A percentile compares a stretch with the other conserved stretches of the same genome.
phyloP scores from a whole-genome alignment of 2,113 vertebrate species.

The Neofelis nebulosa region DNA sequence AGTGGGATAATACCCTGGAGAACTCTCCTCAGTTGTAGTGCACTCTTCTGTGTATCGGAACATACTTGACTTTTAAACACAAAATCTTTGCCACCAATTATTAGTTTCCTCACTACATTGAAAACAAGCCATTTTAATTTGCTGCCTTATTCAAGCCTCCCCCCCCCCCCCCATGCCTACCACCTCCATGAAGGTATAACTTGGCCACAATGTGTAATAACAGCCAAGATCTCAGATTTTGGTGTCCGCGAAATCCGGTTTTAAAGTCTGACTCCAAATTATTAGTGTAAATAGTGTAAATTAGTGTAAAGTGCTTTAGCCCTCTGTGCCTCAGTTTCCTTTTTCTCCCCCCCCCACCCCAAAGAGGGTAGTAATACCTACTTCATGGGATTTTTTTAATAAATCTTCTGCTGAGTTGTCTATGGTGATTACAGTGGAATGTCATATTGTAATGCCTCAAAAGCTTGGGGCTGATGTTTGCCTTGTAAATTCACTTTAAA shows the following conservation, averaged over 20 bases:
- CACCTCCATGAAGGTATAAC: neutral
- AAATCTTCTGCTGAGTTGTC: neutral
- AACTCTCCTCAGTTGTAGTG: neutral
- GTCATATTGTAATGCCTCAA: neutral
- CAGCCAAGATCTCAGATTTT: neutral
- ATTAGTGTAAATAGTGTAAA: neutral
- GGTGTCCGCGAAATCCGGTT: neutral
- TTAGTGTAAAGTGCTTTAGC: neutral
- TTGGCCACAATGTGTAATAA: neutral
- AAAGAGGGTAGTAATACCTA: neutral
- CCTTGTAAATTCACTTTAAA: slow-evolving; percentile 41
- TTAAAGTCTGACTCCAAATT: neutral
- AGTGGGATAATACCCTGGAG: neutral
- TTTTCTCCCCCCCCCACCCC: neutral
- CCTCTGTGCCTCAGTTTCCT: neutral
- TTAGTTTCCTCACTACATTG: neutral
- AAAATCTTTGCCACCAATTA: neutral
- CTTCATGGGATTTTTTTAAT: neutral
- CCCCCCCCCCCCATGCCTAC: fast-evolving
- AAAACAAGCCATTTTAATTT: neutral
- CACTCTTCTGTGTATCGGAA: neutral
- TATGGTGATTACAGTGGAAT: neutral
- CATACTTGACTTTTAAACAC: neutral
- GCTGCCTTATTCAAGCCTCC: neutral
- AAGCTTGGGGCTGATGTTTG: neutral